Evolutionary conservation across 2,888 invertebrate species (phyloP), one percentile per base, ranked within the genome.

Genomic region (Caenorhabditis japonica): DNA sequence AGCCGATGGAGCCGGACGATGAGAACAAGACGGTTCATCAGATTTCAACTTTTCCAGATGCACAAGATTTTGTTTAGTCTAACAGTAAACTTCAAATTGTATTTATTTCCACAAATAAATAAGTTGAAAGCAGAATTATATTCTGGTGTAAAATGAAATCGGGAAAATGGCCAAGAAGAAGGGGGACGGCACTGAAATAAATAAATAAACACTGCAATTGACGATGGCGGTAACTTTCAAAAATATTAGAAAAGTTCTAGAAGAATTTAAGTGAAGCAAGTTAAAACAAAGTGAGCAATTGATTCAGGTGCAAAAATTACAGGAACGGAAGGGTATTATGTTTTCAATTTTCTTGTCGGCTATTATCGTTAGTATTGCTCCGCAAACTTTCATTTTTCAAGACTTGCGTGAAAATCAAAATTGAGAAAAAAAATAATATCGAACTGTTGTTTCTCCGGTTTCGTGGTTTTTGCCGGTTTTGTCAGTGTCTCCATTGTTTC

Each of bases 241-340:
- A 46, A 44, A 25, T 17, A 23, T 21, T 52, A 25, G 36, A n/a
- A n/a, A n/a, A n/a, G n/a, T n/a, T n/a, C n/a, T n/a, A n/a, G n/a
- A n/a, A n/a, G n/a, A n/a, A n/a, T n/a, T n/a, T n/a, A 13, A 51
- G 33, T 36, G 41, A 43, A 49, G 36, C 25, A 33, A 62, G 51
- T 34, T 53, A 46, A 47, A 64, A 64, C 49, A 64, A 56, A 47
- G 41, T 64, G 64, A 64, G 64, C 64, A 64, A 64, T 33, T 53
- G 56, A 43, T 56, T 64, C 64, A 64, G 64, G 64, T 64, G 64
- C 49, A 33, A 7, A 17, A 7, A 10, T 5, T 30, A 30, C 30
- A 30, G n/a, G n/a, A 30, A 30, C 10, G 30, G 30, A 30, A 30
- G 5, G 30, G 10, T n/a, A n/a, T n/a, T n/a, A n/a, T n/a, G n/a